phyloP scores from a whole-genome alignment of 2,888 invertebrate species.

The Volucella inanis region DNA sequence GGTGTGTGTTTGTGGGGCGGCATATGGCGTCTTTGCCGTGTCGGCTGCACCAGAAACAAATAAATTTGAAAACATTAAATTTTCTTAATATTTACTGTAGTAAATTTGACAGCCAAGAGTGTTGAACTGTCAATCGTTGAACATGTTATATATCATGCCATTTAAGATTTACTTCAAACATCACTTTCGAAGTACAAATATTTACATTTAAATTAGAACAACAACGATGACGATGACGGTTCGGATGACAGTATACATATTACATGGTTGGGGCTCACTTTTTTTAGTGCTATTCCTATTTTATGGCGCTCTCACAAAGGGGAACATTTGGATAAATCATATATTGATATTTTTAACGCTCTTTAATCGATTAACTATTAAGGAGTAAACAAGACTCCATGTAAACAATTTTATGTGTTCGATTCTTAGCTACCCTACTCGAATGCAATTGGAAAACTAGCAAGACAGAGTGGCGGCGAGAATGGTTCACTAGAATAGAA shows the following conservation, averaged over 20 bases:
- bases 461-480: slow-evolving; percentile 47
- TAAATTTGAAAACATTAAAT: slow-evolving; percentile 58
- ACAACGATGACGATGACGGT: slow-evolving; percentile 18
- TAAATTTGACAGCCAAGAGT: slow-evolving; percentile 81
- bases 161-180: slow-evolving; percentile 69
- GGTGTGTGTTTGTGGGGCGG: slow-evolving; percentile 5
- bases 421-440: slow-evolving; percentile 35
- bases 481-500: neutral
- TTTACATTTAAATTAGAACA: slow-evolving; percentile 62
- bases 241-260: neutral
- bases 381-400: neutral
- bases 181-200: slow-evolving; percentile 65
- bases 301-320: slow-evolving; percentile 65
- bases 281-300: neutral
- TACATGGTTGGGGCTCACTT: too few species aligned
- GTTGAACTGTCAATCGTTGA: slow-evolving; percentile 81
- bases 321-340: slow-evolving; percentile 40
- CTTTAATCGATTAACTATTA: slow-evolving; percentile 45
- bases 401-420: slow-evolving; percentile 11
- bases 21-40: slow-evolving; percentile 48
- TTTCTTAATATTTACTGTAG: slow-evolving; percentile 66
- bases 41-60: slow-evolving; percentile 32
- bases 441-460: slow-evolving; percentile 44
- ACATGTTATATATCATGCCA: slow-evolving; percentile 68
- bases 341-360: slow-evolving; percentile 20